These are phyloP conservation scores for Archocentrus centrarchus DNA, from an alignment of 2,113 vertebrate genomes.

Conservation along the genomic window DNA sequence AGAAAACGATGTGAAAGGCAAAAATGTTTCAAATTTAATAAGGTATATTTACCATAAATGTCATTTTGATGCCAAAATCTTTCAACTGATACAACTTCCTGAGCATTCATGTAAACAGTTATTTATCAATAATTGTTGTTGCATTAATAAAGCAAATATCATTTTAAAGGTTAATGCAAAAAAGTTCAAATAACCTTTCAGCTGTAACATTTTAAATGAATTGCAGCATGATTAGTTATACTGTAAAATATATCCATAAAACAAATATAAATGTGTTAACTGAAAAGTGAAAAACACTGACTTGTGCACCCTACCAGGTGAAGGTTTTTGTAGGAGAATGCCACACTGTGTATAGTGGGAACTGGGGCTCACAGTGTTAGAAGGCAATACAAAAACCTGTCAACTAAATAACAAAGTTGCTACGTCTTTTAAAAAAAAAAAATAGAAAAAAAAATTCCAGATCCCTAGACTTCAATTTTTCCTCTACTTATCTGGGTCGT, in stretches of 20 bases:
- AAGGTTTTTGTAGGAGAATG: neutral
- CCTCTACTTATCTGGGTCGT: too few species aligned
- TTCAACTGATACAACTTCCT: too few species aligned
- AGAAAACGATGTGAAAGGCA: too few species aligned
- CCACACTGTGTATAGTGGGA: fast-evolving
- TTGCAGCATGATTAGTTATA: fast-evolving
- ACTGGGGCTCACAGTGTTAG: slow-evolving; percentile 2
- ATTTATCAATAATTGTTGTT: too few species aligned
- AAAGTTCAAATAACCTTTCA: neutral
- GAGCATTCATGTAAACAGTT: too few species aligned
- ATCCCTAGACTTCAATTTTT: too few species aligned
- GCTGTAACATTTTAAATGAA: neutral
- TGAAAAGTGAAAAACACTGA: neutral
- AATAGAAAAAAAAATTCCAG: neutral
- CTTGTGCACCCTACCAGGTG: neutral
- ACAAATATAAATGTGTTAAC: too few species aligned
- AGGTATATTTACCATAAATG: too few species aligned
- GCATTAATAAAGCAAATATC: too few species aligned
- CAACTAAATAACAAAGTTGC: neutral
- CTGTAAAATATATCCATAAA: neutral
- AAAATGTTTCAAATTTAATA: too few species aligned
- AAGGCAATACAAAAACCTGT: slow-evolving; percentile 5
- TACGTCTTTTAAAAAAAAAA: neutral
- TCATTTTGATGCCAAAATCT: too few species aligned
- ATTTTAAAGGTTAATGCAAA: too few species aligned